phyloP scores from a whole-genome alignment of 2,113 vertebrate genomes.

The Donacobius atricapilla region DNA sequence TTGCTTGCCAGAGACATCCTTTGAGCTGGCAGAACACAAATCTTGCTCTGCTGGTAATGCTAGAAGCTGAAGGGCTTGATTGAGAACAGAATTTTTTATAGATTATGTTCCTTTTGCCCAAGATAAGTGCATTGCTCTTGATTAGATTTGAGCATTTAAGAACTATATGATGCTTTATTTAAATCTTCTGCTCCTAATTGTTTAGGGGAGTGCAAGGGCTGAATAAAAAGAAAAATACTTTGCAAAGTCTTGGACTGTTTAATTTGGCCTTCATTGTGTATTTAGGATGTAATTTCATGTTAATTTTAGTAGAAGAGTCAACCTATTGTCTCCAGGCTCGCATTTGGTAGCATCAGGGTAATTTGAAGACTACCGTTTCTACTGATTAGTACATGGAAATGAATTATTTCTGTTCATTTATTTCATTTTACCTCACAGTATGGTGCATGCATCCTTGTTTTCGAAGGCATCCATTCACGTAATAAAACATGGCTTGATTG shows the following conservation, averaged over 20 bases:
- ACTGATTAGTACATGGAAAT: constrained; percentile 82
- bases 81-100: background rate
- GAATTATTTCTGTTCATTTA: constrained; percentile 81
- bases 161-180: background rate
- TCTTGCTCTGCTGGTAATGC: background rate
- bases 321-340: constrained; percentile 19
- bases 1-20: background rate
- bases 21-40: background rate
- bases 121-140: background rate
- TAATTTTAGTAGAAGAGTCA: constrained; percentile 18
- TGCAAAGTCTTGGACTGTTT: background rate
- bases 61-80: constrained; percentile 15
- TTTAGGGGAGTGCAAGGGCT: background rate
- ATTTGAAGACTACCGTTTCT: constrained; percentile 39
- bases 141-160: background rate
- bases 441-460: constrained; percentile 20
- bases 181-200: background rate
- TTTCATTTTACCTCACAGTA: constrained; percentile 63
- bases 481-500: constrained; percentile 51
- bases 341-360: constrained; percentile 6
- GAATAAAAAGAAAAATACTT: background rate
- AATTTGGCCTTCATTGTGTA: constrained; percentile 33
- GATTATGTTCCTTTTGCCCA: background rate
- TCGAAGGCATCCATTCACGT: constrained; percentile 22
- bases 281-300: constrained; percentile 22